Evolutionary conservation across 2,888 invertebrate species (phyloP).

Genomic region (Quadriops clusia): DNA sequence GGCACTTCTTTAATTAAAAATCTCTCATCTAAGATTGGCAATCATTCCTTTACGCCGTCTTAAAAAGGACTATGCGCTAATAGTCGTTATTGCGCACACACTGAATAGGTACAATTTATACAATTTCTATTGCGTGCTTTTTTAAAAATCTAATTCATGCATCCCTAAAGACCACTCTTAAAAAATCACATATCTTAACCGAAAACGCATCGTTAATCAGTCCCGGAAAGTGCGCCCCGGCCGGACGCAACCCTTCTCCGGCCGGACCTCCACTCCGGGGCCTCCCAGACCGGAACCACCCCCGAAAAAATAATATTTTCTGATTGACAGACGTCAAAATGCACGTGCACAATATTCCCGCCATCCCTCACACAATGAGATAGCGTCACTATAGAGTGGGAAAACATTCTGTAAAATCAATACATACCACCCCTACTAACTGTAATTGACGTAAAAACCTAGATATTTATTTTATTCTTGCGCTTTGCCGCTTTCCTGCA

Average conservation of each 20-base stretch:
- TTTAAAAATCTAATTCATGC: constrained; percentile 30
- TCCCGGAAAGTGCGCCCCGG: not conserved
- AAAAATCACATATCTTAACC: constrained; percentile 12
- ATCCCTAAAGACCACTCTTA: constrained; percentile 18
- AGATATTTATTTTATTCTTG: too few species aligned
- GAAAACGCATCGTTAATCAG: constrained; percentile 3
- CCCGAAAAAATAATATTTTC: constrained; percentile 19
- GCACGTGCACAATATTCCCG: constrained; percentile 30
- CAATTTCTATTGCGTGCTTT: constrained; percentile 31
- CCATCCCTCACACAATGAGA: constrained; percentile 23
- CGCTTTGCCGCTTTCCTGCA: too few species aligned
- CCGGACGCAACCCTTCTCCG: not conserved
- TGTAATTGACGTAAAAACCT: too few species aligned
- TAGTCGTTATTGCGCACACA: constrained; percentile 32
- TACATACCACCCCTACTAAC: constrained; percentile 10
- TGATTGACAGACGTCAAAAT: constrained; percentile 31
- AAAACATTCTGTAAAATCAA: too few species aligned
- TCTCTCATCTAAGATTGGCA: constrained; percentile 21
- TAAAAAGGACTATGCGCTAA: constrained; percentile 28
- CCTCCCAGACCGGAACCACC: constrained; percentile 1
- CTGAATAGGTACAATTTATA: constrained; percentile 32
- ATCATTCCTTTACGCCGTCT: constrained; percentile 23
- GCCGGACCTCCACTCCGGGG: not conserved
- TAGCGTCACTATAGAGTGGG: too few species aligned
- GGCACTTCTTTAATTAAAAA: constrained; percentile 19